Base-by-base conservation (phyloP, 2,797 vertebrate species). In the Cossypha polioptera region DNA sequence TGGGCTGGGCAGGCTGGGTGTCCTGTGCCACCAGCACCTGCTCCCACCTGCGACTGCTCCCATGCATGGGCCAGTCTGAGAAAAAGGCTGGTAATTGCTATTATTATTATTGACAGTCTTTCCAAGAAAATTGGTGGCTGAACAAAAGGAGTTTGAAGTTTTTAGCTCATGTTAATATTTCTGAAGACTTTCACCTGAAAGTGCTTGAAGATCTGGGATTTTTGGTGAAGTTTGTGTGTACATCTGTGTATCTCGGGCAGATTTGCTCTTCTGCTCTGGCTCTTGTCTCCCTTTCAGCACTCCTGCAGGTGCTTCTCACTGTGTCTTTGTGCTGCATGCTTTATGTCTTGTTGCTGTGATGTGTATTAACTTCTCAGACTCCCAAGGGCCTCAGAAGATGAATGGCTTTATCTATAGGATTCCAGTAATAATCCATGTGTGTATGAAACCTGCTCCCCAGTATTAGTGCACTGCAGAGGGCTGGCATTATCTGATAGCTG, bases 341-440 rank as follows among this genome's bases (percentile, higher is more conserved):
- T 81, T 76, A 13, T 63, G 38, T 74, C 79, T 81, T 43, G n/a
- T n/a, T 74, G 82, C 94, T 92, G 90, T 58, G 85, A 54, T 94
- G 54, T 29, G 55, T 91, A 69, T 94, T 81, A 89, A 54, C 78
- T 90, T 31, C 69, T 68, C 73, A 58, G 69, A 12, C 42, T 96
- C 93, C 84, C 75, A 43, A 76, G 79, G 85, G 92, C 82, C 75
- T 53, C 47, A 51, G 61, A 73, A 80, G 93, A 86, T 75, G 87
- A 96, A 68, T 54, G 57, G 72, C 78, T 92, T 94, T 96, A 94
- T 95, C 86, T 77, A 13, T 54, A 77, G 94, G 87, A 89, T 92
- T 95, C 54, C 85, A 96, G 87, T 21, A 91, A 88, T 96, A 95
- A 96, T 88, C 92, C 90, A 45, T 94, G 65, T 93, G 65, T 92